Evolutionary conservation across 2,797 vertebrate genomes (phyloP).

Genomic region (Myiotriccus ornatus): DNA sequence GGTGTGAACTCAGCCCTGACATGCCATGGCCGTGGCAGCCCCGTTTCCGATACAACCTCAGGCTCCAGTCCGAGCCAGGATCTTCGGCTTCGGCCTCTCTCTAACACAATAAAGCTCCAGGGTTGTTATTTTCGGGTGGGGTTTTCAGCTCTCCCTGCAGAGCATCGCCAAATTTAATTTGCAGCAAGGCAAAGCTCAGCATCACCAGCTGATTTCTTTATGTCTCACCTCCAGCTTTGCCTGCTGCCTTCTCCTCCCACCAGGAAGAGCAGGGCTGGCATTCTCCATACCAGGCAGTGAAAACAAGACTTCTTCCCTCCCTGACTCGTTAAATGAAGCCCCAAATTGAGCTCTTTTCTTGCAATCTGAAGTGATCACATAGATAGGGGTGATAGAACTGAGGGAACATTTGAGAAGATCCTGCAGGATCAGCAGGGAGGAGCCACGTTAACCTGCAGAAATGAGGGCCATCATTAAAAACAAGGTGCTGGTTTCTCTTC

Average conservation of each 20-base stretch:
- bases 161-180: not conserved
- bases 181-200: not conserved
- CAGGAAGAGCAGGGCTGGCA: not conserved
- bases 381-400: not conserved
- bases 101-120: not conserved
- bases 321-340: not conserved
- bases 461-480: fast-evolving
- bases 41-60: fast-evolving
- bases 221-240: not conserved
- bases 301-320: not conserved
- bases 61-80: not conserved
- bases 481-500: not conserved
- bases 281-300: not conserved
- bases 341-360: not conserved
- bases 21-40: fast-evolving
- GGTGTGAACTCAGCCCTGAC: not conserved
- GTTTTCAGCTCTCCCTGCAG: not conserved
- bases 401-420: not conserved
- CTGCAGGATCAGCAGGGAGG: not conserved
- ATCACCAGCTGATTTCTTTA: not conserved
- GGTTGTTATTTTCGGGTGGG: not conserved
- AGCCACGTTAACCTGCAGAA: not conserved
- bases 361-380: not conserved
- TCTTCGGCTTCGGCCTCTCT: not conserved
- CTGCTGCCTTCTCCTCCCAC: not conserved